Conservation (phyloP, 2,888 invertebrate genomes). For the Harmothoe impar region DNA sequence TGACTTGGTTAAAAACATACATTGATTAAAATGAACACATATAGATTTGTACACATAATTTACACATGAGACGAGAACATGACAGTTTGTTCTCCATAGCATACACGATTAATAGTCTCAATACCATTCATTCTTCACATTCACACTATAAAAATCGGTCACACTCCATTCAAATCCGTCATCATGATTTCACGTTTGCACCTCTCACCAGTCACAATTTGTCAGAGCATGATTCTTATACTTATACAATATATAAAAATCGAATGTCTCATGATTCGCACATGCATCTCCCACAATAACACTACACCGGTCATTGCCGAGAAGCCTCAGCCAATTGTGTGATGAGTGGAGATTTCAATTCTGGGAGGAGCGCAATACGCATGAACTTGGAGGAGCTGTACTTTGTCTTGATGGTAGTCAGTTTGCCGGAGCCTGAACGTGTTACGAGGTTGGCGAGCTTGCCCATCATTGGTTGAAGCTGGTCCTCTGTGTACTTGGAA, state of each 20-base stretch:
- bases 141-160: neutral
- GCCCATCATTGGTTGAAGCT: conserved; percentile 88
- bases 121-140: neutral
- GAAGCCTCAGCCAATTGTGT: conserved; percentile 38
- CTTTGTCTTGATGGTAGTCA: conserved; percentile 82
- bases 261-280: too few relatives aligned
- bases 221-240: too few relatives aligned
- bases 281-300: too few relatives aligned
- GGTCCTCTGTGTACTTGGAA: conserved; percentile 89
- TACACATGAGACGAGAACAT: neutral
- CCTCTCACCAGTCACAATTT: too few relatives aligned
- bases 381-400: conserved; percentile 84
- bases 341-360: conserved; percentile 63
- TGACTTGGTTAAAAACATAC: neutral
- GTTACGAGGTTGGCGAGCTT: conserved; percentile 89
- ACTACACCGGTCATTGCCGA: neutral
- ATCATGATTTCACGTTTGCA: too few relatives aligned
- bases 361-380: conserved; percentile 69
- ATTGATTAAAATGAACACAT: neutral
- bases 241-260: too few relatives aligned
- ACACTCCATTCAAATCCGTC: too few relatives aligned
- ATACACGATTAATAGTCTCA: neutral
- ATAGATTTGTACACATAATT: conserved; percentile 8
- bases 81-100: too few relatives aligned
- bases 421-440: conserved; percentile 88